Base-by-base conservation (phyloP, 2,113 vertebrate genomes). In the Engystomops pustulosus region DNA sequence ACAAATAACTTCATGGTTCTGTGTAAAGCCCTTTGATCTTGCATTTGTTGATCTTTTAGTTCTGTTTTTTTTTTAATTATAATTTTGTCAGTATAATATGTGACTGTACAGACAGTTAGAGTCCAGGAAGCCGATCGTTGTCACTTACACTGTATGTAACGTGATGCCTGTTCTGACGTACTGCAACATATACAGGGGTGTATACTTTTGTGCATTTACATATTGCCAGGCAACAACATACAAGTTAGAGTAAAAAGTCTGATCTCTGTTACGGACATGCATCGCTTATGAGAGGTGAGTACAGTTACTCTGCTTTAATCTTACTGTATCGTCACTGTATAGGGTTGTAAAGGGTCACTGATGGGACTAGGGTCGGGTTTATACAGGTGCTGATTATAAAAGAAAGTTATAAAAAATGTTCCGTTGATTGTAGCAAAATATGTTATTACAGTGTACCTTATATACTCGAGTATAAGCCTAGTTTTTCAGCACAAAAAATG, bases 171-270 rank as follows among this genome's bases (percentile, higher is more conserved):
- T 36, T 55, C 20, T 78, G 32, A 38, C 53, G 32, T n/a, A n/a
- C 58, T 58, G 14, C 32, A 38, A 34, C 10, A 38, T 23, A 38
- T 38, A 36, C 14, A 38, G 75, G 49, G 18, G 74, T 60, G 55
- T 41, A 78, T 36, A 76, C 49, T 60, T 58, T 25, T 25, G 15
- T 58, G 36, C 18, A 17, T 78, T 41, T 38, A 58, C 51, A 27
- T 60, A 58, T 78, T 78, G 51, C 75, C 60, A 60, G 51, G 75
- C 75, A 60, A 78, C 75, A 58, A 11, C 34, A 60, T 41, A 60
- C 32, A 60, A 27, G 75, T 60, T 27, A 12, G 75, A 58, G 75
- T 60, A 78, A 34, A 55, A 30, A 55, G 30, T 58, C 51, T 23
- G 49, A 38, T 55, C 74, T 23, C 47, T 78, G 75, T 38, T 32